Conservation (phyloP, 30 jellyfish, hydroid and myxozoan species). For the Turritopsis rubra region DNA sequence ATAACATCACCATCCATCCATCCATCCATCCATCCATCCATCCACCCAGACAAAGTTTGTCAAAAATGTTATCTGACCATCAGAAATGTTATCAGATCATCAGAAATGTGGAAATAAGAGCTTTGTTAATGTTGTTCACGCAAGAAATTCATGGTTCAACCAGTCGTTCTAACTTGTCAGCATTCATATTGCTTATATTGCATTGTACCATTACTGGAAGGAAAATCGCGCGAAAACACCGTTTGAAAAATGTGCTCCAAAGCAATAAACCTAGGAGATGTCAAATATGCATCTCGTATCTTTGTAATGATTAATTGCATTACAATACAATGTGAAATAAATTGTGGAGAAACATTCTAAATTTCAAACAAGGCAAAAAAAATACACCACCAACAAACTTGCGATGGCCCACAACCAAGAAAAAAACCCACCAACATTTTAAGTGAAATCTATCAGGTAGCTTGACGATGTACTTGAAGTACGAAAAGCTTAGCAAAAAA, state of each 20-base stretch:
- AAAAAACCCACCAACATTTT: no score
- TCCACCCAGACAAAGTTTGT: no score
- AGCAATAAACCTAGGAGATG: background rate
- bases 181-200: background rate
- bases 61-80: no score
- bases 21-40: no score
- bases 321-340: background rate
- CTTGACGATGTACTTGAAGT: no score
- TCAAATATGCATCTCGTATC: background rate
- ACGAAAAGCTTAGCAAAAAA: no score
- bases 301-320: background rate
- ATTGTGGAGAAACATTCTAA: background rate
- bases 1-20: no score
- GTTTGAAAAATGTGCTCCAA: background rate
- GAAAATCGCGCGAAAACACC: background rate
- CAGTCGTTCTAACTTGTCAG: background rate
- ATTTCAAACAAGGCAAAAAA: no score
- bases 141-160: background rate
- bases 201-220: background rate
- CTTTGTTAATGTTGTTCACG: background rate
- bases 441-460: no score
- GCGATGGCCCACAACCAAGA: no score
- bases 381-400: no score
- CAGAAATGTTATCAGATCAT: no score
- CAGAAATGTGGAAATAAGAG: background rate